Evolutionary conservation across 2,113 vertebrate genomes (phyloP).

Genomic region (Halcyon malimbica): DNA sequence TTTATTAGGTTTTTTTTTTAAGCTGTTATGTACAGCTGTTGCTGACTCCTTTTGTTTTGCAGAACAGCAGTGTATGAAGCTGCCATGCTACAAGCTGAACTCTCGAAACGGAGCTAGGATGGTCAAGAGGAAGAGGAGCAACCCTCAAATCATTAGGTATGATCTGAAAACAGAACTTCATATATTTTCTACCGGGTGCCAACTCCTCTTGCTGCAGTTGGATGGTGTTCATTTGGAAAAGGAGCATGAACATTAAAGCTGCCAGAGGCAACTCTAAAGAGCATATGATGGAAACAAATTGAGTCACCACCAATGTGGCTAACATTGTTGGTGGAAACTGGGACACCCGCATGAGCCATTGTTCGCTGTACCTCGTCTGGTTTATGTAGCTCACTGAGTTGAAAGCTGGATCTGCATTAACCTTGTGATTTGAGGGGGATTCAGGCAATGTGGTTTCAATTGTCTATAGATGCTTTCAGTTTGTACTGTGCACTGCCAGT

Average conservation of each 20-base stretch:
- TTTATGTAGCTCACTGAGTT: slow-evolving; percentile 52
- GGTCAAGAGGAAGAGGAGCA: neutral
- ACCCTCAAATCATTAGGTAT: neutral
- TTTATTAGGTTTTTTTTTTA: neutral
- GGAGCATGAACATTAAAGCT: slow-evolving; percentile 3
- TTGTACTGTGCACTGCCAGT: neutral
- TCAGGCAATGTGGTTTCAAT: slow-evolving; percentile 56
- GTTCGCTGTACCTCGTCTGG: slow-evolving; percentile 56
- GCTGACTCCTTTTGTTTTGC: neutral
- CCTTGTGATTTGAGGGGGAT: slow-evolving; percentile 28
- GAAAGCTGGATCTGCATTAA: slow-evolving; percentile 47
- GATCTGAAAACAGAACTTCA: rapidly evolving
- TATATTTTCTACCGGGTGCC: neutral
- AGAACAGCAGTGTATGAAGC: neutral
- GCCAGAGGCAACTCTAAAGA: slow-evolving; percentile 41
- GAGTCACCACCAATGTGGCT: slow-evolving; percentile 44
- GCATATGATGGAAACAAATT: slow-evolving; percentile 51
- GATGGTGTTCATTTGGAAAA: neutral
- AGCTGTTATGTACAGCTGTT: neutral
- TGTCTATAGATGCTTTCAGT: slow-evolving; percentile 16
- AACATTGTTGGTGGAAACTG: slow-evolving; percentile 59
- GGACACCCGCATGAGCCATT: slow-evolving; percentile 48
- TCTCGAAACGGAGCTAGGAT: neutral
- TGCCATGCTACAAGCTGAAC: neutral
- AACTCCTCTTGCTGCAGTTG: neutral